These are phyloP conservation scores for Pollenia griseotomentosa DNA, from an alignment of 2,888 invertebrate species.

Conservation along the genomic window DNA sequence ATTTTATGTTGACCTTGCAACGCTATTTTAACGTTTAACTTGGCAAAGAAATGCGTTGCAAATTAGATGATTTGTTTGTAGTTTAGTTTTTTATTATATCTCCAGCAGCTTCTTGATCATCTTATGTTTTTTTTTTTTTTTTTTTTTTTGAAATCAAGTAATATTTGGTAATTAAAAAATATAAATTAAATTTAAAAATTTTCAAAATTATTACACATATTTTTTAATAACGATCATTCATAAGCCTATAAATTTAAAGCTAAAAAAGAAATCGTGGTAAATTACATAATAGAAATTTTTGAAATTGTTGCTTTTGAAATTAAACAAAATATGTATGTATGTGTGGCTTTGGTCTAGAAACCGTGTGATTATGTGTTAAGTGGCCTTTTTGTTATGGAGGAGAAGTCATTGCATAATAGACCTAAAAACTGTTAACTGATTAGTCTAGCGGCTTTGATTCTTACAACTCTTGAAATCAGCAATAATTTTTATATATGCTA, in stretches of 20 bases:
- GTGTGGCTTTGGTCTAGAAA: too few species aligned
- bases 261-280: conserved; percentile 21
- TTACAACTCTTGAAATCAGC: too few species aligned
- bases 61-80: conserved; percentile 68
- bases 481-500: too few species aligned
- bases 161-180: conserved; percentile 29
- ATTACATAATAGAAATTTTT: conserved; percentile 34
- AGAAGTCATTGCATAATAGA: too few species aligned
- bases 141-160: conserved; percentile 8
- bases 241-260: conserved; percentile 53
- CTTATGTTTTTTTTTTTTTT: background rate
- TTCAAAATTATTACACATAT: conserved; percentile 44
- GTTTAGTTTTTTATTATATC: conserved; percentile 25
- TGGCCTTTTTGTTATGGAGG: too few species aligned
- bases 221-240: conserved; percentile 46
- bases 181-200: conserved; percentile 2
- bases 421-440: too few species aligned
- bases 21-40: conserved; percentile 73
- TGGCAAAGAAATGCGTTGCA: conserved; percentile 74
- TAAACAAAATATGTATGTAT: too few species aligned
- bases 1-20: conserved; percentile 71
- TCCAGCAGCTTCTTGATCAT: conserved; percentile 39
- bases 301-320: too few species aligned
- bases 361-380: too few species aligned
- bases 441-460: too few species aligned